phyloP scores from a whole-genome alignment of 2,888 invertebrate species.

The Noctua janthina region DNA sequence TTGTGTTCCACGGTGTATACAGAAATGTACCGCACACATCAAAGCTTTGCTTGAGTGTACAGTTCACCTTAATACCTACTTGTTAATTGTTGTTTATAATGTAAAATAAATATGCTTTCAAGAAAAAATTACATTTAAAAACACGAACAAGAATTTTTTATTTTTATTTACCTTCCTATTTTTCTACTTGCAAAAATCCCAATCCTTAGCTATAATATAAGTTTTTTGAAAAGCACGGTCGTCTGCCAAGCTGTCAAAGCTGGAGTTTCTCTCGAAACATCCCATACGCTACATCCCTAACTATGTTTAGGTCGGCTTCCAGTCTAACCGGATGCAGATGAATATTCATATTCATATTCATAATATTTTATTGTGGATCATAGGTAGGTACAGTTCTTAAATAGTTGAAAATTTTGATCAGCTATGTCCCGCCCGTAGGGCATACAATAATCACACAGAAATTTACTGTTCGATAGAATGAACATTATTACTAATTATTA shows the following conservation, averaged over 20 bases:
- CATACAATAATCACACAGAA: too few species aligned
- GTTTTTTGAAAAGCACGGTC: background rate
- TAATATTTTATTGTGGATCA: too few species aligned
- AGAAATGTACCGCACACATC: background rate
- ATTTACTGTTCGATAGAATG: too few species aligned
- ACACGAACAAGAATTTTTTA: background rate
- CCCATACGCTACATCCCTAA: background rate
- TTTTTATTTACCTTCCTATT: background rate
- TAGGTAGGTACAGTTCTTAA: too few species aligned
- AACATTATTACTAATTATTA: too few species aligned
- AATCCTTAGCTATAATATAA: background rate
- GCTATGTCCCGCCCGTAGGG: too few species aligned
- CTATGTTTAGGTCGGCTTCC: background rate
- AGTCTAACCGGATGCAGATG: too few species aligned
- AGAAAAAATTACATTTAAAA: conserved; percentile 7
- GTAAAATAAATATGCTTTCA: conserved; percentile 31
- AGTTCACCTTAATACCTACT: background rate
- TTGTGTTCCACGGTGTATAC: background rate
- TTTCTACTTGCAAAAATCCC: background rate
- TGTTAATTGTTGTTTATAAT: conserved; percentile 18
- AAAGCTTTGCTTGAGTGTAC: background rate
- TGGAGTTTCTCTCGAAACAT: background rate
- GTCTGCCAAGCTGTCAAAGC: background rate
- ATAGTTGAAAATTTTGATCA: too few species aligned
- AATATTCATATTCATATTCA: too few species aligned